Evolutionary conservation across 2,113 vertebrate genomes (phyloP), one percentile per base, ranked within the genome.

Genomic region (Pardalotus punctatus): DNA sequence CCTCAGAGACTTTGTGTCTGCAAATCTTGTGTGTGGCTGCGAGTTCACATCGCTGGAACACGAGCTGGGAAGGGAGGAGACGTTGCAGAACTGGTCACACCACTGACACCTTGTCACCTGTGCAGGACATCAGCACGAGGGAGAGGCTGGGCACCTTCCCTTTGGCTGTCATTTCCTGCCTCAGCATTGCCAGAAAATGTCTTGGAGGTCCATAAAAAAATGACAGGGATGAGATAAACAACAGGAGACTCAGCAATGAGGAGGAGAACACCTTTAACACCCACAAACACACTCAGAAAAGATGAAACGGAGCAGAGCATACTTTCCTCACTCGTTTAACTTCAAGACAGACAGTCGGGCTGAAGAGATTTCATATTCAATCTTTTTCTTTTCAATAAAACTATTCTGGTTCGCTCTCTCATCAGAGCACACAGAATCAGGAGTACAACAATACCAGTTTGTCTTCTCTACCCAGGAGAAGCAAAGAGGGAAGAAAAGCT

Each of bases 71-170:
- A 16, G 28, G 38, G 60, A 29, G 64, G 38, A 31, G 35, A n/a
- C 1, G 1, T 0, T 8, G 12, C 72, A 27, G 57, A 14, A 2
- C 62, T 53, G 58, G 14, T 19, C 19, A 12, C 54, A 15, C 9
- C 3, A 0, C 71, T 47, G 74, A 27, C 42, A 24, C 56, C 6
- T 0, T 0, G 3, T 33, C 29, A 22, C 58, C 74, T 17, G 4
- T 4, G 33, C 1, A 1, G 47, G 12, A 4, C 10, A 31, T 9
- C 31, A 33, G 71, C 45, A n/a, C 0, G 1, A 70, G 60, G 25
- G 48, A 40, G 28, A 53, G 53, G 53, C 15, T 9, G 1, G 42
- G 71, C 23, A 86, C 62, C 45, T 56, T 73, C 24, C 58, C 74
- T 22, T 40, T 60, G 71, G 27, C 50, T 58, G 42, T 28, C 2